Evolutionary conservation across 1,140 invertebrate genomes (phyloP), one percentile per base, ranked within the genome.

Genomic region (Chelonus insularis): DNA sequence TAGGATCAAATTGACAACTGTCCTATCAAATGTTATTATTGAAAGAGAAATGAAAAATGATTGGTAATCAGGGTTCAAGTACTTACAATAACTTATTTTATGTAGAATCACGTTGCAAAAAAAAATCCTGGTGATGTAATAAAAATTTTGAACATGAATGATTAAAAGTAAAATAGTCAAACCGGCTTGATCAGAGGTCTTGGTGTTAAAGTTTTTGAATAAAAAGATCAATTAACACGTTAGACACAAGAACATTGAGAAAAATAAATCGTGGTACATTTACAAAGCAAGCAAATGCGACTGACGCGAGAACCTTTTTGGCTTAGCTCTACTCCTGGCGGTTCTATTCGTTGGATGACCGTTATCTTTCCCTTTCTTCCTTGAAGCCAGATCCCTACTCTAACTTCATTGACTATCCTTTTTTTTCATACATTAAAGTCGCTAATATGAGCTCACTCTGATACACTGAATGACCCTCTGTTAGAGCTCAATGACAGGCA

Each of bases 281-380:
- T 50, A 59, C 51, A 59, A 68, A 59, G 68, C 70, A 70, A 74
- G 68, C 68, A 73, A 57, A 77, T 18, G 48, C 57, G 47, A 59
- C 73, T 75, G 72, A 76, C 74, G 73, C 71, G 48, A 14, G 56
- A 43, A 58, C n/a, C 29, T 23, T 16, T 16, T 29, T 48, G 14
- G 25, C 14, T 45, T 11, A 9, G 21, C 25, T 32, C 16, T 36
- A 25, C 39, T 59, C 57, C 45, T 51, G 57, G 11, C 45, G 45
- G 57, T 20, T 51, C 57, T 59, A 14, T 47, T 48, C 56, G 45
- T 51, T 8, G 48, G 34, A 29, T 67, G 62, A 67, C 68, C 70
- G 67, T 67, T 70, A 67, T 71, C 64, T 69, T 58, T 58, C 51
- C 65, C 52, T 25, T 63, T 57, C 60, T 51, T 59, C 55, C 21